A percentile compares a stretch with the other conserved stretches of the same genome.
Conservation (phyloP, 2,113 vertebrate genomes). For the Grus americana region DNA sequence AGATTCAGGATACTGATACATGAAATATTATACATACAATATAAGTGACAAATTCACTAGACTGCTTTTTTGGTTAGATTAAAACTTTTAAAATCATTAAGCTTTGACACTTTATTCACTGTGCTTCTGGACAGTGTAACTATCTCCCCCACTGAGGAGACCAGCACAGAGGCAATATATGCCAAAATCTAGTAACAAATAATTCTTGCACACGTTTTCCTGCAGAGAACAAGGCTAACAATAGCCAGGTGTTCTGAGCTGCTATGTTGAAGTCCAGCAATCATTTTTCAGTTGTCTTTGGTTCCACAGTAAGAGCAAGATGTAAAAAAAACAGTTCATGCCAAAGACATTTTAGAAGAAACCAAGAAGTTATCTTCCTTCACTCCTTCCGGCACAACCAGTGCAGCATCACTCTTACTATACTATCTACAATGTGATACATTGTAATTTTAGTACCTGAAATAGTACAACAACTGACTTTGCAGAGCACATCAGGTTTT, state of each 20-base stretch:
- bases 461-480: not conserved
- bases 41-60: not conserved
- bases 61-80: not conserved
- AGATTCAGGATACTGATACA: not conserved
- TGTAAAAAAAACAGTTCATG: not conserved
- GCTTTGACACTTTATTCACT: not conserved
- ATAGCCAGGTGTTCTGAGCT: not conserved
- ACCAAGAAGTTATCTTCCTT: not conserved
- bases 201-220: not conserved
- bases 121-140: not conserved
- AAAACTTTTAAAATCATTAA: not conserved
- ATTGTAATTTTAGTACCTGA: not conserved
- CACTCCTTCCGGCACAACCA: not conserved
- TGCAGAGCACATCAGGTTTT: not conserved
- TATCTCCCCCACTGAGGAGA: not conserved
- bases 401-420: not conserved
- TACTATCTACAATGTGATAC: not conserved
- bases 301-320: not conserved
- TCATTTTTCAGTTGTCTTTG: not conserved
- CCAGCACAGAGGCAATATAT: not conserved
- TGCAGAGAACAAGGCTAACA: slow-evolving; percentile 2
- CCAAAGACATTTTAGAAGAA: not conserved
- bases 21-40: not conserved
- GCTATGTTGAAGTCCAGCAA: not conserved
- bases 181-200: slow-evolving; percentile 3